Base-by-base conservation (phyloP, 2,888 invertebrate genomes). In the Galeruca laticollis region DNA sequence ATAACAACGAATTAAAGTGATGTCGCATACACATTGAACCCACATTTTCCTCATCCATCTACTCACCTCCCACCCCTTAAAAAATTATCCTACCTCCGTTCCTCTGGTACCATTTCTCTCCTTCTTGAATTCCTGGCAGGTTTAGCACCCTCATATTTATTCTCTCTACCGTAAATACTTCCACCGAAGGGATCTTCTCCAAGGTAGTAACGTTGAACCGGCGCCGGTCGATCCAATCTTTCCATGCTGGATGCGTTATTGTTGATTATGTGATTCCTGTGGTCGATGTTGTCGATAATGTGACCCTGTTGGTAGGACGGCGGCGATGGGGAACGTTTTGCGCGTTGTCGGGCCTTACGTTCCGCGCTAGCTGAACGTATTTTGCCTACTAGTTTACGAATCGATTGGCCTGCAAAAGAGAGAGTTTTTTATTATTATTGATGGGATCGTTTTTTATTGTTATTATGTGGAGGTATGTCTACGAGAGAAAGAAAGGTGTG, bases 121-220 rank as follows among this genome's bases (percentile, higher is more conserved):
- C 79, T 80, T 73, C 82, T 79, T 47, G 81, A 81, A 71, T 78
- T 84, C 68, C 83, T 79, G 70, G 81, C 83, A 72, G 90, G 86
- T 85, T 88, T 89, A 18, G 87, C 88, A 81, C 91, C 90, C 85
- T 92, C 92, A 87, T 94, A 94, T 83, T 94, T 93, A 85, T 93
- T 93, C 86, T 94, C 94, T 80, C 93, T 90, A 73, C 94, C 94
- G 85, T 93, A 94, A 82, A 94, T 92, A 85, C 92, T 93, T 26
- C 91, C 91, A 68, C 92, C 93, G 84, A 94, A 95, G 33, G 94
- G 94, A 87, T 95, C 94, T 86, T 95, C 94, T 47, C 94, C 94
- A 76, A 95, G 88, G 85, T 95, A 95, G 86, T 94, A 95, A 73
- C 85, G 71, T 83, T 85, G 76, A 79, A 81, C 77, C 71, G 79